Evolutionary conservation across 2,113 vertebrate species (phyloP).

Genomic region (Eurystomus gularis): DNA sequence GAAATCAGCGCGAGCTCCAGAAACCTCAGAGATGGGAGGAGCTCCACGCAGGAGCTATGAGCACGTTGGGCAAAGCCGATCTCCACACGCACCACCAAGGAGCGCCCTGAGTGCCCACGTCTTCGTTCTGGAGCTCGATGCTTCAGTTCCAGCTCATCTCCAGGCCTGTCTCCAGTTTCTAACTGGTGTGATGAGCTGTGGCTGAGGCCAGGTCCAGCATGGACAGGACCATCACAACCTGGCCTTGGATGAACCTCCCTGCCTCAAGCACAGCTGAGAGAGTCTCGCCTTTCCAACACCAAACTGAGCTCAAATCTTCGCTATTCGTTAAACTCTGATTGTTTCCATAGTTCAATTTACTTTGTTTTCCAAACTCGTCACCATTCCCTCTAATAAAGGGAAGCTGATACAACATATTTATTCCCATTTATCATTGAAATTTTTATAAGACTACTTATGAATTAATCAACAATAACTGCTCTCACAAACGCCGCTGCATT

Average conservation of each 20-base stretch:
- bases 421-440: constrained; percentile 37
- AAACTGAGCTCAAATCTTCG: accelerated
- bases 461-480: constrained; percentile 47
- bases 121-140: not conserved
- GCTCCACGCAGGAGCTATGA: not conserved
- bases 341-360: not conserved
- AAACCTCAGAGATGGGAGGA: not conserved
- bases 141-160: too few relatives aligned
- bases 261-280: not conserved
- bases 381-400: not conserved
- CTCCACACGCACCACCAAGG: accelerated
- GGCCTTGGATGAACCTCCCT: not conserved
- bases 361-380: not conserved
- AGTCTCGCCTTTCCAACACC: accelerated
- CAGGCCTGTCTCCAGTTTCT: too few relatives aligned
- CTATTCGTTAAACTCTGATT: not conserved
- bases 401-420: constrained; percentile 25
- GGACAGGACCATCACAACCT: not conserved
- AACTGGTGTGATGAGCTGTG: not conserved
- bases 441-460: constrained; percentile 38
- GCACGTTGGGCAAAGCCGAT: too few relatives aligned
- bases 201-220: not conserved
- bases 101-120: not conserved
- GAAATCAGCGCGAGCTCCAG: not conserved
- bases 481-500: constrained; percentile 1